Percentiles rank a stretch among this genome's conserved stretches.
Conservation (phyloP, 2,797 vertebrate species). For the Podarcis lilfordi region DNA sequence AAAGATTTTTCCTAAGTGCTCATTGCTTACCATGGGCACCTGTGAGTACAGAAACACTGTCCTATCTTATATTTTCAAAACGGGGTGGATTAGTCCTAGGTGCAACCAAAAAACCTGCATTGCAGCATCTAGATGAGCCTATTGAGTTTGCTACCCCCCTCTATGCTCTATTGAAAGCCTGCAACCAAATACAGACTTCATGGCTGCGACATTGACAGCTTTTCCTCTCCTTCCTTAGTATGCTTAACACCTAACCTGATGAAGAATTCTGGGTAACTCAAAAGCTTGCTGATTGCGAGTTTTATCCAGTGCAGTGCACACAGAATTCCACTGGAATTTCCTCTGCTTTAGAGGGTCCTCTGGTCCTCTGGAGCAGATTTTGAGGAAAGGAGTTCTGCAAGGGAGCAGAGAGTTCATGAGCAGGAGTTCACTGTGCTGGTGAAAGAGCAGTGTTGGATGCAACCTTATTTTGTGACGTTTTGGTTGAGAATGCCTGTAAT, state of each 20-base stretch:
- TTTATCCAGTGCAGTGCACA: too few species aligned
- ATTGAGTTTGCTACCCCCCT: neutral
- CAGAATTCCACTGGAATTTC: too few species aligned
- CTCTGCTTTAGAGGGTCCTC: too few species aligned
- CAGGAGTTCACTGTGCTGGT: neutral
- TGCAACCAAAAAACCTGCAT: neutral
- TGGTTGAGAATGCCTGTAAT: neutral
- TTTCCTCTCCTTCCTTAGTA: neutral
- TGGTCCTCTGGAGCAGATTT: too few species aligned
- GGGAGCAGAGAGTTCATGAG: too few species aligned
- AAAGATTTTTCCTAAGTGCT: neutral
- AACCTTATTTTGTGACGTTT: neutral
- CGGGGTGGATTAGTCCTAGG: too few species aligned
- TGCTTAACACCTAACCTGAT: neutral
- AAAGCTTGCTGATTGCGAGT: neutral
- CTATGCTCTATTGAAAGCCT: too few species aligned
- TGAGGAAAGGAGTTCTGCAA: too few species aligned
- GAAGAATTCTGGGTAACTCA: neutral
- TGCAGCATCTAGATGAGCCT: neutral
- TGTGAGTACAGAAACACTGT: neutral
- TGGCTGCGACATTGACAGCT: neutral
- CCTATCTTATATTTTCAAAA: neutral
- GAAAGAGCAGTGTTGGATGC: neutral
- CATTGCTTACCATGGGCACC: neutral
- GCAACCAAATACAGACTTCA: neutral